phyloP scores from a whole-genome alignment of 2,888 invertebrate genomes.

The Xylota sylvarum region DNA sequence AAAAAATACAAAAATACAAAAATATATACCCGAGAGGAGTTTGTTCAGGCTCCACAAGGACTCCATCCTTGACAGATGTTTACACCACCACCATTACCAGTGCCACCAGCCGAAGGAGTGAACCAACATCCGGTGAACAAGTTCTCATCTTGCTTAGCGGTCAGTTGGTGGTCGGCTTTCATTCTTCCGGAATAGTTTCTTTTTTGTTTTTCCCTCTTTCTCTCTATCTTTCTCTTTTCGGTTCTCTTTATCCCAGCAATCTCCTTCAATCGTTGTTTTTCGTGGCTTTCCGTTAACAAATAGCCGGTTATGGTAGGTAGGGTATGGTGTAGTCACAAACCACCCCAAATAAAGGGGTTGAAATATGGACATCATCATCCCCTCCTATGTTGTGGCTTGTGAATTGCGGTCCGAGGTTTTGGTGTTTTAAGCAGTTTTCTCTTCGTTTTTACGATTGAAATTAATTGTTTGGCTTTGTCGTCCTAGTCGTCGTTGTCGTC shows the following conservation, averaged over 20 bases:
- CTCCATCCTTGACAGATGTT: constrained; percentile 75
- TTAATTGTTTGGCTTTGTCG: constrained; percentile 75
- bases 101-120: constrained; percentile 11
- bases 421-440: constrained; percentile 55
- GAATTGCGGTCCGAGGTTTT: constrained; percentile 69
- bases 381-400: constrained; percentile 67
- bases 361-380: constrained; percentile 68
- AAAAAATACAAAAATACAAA: background rate
- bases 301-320: constrained; percentile 47
- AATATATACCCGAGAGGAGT: constrained; percentile 24
- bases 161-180: constrained; percentile 74
- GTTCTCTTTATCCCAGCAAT: too few species aligned
- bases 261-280: constrained; percentile 38
- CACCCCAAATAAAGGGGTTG: constrained; percentile 33
- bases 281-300: constrained; percentile 70
- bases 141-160: constrained; percentile 76
- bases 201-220: background rate
- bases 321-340: constrained; percentile 3
- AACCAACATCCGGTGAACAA: constrained; percentile 75
- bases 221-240: constrained; percentile 14
- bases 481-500: constrained; percentile 34
- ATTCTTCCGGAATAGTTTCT: constrained; percentile 60
- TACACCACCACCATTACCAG: constrained; percentile 66
- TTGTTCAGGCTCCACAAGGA: constrained; percentile 64
- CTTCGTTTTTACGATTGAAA: constrained; percentile 71